Evolutionary conservation across 2,113 vertebrate genomes (phyloP).

Genomic region (Aptenodytes forsteri): DNA sequence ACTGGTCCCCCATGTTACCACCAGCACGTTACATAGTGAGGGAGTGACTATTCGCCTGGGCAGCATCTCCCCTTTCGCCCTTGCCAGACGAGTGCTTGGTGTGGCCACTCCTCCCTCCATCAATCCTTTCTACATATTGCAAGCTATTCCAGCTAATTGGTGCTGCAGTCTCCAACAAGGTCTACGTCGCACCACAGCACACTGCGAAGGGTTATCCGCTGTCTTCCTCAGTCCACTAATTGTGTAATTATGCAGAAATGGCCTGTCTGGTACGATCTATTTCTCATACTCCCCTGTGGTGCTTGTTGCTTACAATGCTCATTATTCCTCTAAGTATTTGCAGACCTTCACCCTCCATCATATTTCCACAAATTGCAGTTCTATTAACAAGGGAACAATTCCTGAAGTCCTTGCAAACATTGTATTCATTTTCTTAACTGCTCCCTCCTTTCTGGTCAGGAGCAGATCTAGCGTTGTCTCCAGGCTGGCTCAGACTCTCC

Average conservation of each 20-base stretch:
- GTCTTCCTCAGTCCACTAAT: constrained; percentile 58
- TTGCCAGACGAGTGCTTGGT: fast-evolving
- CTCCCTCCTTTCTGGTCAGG: constrained; percentile 25
- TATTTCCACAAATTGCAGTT: constrained; percentile 64
- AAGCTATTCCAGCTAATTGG: background rate
- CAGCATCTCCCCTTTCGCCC: background rate
- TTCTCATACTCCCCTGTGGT: constrained; percentile 65
- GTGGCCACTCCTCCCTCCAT: background rate
- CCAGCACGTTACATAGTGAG: fast-evolving
- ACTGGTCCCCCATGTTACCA: fast-evolving
- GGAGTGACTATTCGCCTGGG: fast-evolving
- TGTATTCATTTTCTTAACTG: constrained; percentile 51
- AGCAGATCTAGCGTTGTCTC: background rate
- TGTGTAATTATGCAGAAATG: constrained; percentile 67
- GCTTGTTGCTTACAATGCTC: constrained; percentile 67
- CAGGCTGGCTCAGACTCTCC: background rate
- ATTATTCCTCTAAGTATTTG: constrained; percentile 69
- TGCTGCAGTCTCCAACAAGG: background rate
- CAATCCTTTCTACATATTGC: background rate
- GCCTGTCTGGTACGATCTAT: constrained; percentile 64
- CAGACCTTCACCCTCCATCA: constrained; percentile 65
- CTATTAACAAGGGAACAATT: constrained; percentile 64
- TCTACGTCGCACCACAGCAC: background rate
- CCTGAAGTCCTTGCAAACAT: constrained; percentile 56
- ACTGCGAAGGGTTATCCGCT: constrained; percentile 41